Evolutionary conservation across 2,888 invertebrate species (phyloP), one percentile per base, ranked within the genome.

Genomic region (Stenolophus ochropezus): DNA sequence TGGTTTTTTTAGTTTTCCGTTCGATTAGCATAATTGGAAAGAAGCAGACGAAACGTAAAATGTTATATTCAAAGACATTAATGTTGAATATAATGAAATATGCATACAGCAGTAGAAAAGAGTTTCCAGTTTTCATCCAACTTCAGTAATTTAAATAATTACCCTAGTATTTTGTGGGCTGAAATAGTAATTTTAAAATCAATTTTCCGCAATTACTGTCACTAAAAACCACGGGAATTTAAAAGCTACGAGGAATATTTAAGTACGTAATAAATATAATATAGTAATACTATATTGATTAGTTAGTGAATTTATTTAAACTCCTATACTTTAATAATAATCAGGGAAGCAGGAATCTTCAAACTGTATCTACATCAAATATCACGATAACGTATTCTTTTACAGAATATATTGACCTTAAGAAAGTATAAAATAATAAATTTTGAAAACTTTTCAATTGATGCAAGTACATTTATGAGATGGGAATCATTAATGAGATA

Each of bases 101-200:
- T 61, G 61, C 25, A 61, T 61, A 23, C 23, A 23, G 61, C 25
- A 11, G 14, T 61, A 61, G 21, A 61, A 27, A 14, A 25, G 61
- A 61, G 61, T 61, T 61, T 27, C 21, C 61, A 61, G 61, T 61
- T 61, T 27, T 58, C 61, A 61, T 61, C 23, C 25, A 61, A 61
- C 61, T 61, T 61, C 61, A 61, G 61, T 61, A 23, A 61, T 61
- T 61, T 61, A 61, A 61, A 61, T 61, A 61, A 61, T 61, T 61
- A 61, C 61, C 23, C 61, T 51, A 61, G 61, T 14, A 61, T 61
- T 61, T 61, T 23, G 61, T 61, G 61, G 14, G 25, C 23, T 61
- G 61, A 61, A 61, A 61, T 5, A 14, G 61, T 61, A 61, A 61
- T 61, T 61, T 61, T 27, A 27, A 61, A 27, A 61, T 61, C 61